Evolutionary conservation across 35 echinoderm and acorn worm genomes (phyloP).

Genomic region (Acanthaster planci): DNA sequence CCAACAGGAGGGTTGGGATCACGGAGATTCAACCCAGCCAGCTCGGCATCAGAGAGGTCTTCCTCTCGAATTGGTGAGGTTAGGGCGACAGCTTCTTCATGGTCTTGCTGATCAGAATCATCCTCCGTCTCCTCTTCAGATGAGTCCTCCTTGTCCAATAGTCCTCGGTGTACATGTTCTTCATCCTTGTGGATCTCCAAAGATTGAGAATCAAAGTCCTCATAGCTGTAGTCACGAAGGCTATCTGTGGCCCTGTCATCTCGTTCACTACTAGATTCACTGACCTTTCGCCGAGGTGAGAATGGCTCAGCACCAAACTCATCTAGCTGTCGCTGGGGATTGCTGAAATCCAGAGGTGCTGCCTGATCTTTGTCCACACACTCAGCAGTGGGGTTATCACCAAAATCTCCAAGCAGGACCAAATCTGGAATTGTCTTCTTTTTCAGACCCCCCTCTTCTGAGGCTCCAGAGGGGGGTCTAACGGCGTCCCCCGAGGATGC

Average conservation of each 20-base stretch:
- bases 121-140: slow-evolving; percentile 78
- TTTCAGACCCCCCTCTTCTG: slow-evolving; percentile 13
- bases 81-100: slow-evolving; percentile 54
- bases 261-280: slow-evolving; percentile 73
- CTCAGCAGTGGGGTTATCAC: not conserved
- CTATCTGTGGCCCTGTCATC: slow-evolving; percentile 55
- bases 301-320: slow-evolving; percentile 82
- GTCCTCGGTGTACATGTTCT: slow-evolving; percentile 76
- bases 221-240: slow-evolving; percentile 62
- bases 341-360: slow-evolving; percentile 16
- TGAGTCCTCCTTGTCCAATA: slow-evolving; percentile 62
- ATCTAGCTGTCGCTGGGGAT: slow-evolving; percentile 57
- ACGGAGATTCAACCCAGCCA: slow-evolving; percentile 77
- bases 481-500: slow-evolving; percentile 3
- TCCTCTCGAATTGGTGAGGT: slow-evolving; percentile 43
- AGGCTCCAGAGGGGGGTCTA: not conserved
- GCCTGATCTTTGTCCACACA: not conserved
- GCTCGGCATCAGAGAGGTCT: slow-evolving; percentile 78
- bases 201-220: slow-evolving; percentile 71
- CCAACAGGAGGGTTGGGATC: slow-evolving; percentile 78
- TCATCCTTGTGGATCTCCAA: slow-evolving; percentile 72
- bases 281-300: slow-evolving; percentile 53
- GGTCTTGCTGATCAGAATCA: slow-evolving; percentile 66
- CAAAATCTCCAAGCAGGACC: not conserved
- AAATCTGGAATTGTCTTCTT: not conserved